A percentile compares a stretch with the other conserved stretches of the same genome.
Evolutionary conservation across 2,797 vertebrate genomes (phyloP).

Genomic region (Eidolon dupreanum): DNA sequence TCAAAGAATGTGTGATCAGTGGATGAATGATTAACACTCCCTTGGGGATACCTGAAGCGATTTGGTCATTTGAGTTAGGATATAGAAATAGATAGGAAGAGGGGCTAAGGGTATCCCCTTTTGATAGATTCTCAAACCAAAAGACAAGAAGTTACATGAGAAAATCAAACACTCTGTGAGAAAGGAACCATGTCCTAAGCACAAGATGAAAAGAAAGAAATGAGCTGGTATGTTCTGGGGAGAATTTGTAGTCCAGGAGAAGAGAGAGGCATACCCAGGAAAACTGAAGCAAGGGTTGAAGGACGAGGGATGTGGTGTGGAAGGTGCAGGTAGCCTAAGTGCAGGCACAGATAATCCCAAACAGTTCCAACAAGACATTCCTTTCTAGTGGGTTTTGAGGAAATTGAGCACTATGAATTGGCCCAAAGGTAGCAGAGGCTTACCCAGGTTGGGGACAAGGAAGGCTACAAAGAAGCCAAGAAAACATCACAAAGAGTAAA

Average conservation of each 20-base stretch:
- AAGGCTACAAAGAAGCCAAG: neutral
- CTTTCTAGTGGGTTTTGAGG: neutral
- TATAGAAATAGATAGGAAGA: neutral
- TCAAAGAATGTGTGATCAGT: neutral
- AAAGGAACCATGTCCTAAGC: neutral
- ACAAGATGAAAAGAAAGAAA: neutral
- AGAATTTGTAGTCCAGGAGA: neutral
- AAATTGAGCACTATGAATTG: constrained; percentile 11
- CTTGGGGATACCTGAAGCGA: neutral
- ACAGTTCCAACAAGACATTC: neutral
- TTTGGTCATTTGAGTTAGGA: neutral
- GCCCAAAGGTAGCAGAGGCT: neutral
- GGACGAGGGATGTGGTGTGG: neutral
- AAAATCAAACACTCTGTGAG: neutral
- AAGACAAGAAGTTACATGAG: neutral
- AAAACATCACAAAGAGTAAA: too few species aligned
- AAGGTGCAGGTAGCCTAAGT: neutral
- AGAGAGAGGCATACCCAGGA: neutral
- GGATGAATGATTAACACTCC: neutral
- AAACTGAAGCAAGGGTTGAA: neutral
- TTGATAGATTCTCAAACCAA: neutral
- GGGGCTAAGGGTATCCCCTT: too few species aligned
- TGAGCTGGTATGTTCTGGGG: neutral
- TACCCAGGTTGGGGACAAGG: neutral
- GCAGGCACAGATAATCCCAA: neutral